A percentile compares a stretch with the other conserved stretches of the same genome.
Evolutionary conservation across 1,140 invertebrate species (phyloP).

Genomic region (Scaptomyza graminum): DNA sequence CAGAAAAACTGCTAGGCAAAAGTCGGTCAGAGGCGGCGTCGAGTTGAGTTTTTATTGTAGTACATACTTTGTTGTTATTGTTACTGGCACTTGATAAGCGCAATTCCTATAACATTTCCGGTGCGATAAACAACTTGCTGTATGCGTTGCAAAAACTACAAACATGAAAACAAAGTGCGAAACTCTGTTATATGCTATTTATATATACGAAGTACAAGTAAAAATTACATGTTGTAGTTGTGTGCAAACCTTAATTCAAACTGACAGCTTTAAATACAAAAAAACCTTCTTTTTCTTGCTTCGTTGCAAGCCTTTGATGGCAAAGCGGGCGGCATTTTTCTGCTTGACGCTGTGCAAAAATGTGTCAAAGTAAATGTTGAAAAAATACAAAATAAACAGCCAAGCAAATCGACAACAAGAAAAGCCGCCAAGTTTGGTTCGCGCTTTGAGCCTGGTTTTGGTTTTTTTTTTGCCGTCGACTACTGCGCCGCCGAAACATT

Average conservation of each 20-base stretch:
- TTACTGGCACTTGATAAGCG: constrained; percentile 50
- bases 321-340: constrained; percentile 1
- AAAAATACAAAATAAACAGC: constrained; percentile 21
- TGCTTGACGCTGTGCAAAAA: not conserved
- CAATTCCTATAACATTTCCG: constrained; percentile 72
- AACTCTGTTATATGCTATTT: constrained; percentile 5
- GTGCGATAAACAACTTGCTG: constrained; percentile 62
- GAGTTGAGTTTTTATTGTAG: constrained; percentile 1
- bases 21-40: constrained; percentile 30
- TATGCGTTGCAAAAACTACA: not conserved
- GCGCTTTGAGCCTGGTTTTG: constrained; percentile 24
- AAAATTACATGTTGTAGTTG: not conserved
- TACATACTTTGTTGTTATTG: constrained; percentile 1
- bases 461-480: not conserved
- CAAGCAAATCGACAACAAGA: constrained; percentile 37
- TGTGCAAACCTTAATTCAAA: not conserved
- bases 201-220: not conserved
- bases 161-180: not conserved
- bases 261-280: not conserved
- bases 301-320: not conserved
- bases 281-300: not conserved
- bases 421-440: constrained; percentile 19
- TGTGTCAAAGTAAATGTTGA: constrained; percentile 10
- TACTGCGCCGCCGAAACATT: constrained; percentile 60
- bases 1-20: constrained; percentile 42